Conservation (phyloP, 2,888 invertebrate genomes). For the Darwinula stevensoni region DNA sequence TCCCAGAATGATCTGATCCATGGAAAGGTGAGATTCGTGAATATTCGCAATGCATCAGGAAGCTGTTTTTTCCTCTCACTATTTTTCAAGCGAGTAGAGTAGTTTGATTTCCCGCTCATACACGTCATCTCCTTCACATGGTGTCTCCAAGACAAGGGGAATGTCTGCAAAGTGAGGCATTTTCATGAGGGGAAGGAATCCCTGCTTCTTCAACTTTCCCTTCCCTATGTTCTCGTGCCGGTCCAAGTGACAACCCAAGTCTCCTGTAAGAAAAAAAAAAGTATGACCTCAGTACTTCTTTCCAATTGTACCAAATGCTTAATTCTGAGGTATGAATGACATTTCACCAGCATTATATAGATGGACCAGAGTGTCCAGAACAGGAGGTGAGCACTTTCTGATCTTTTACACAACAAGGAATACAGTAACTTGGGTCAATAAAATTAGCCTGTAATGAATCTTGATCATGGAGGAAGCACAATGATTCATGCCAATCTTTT, state of each 20-base stretch:
- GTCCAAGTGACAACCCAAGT: constrained; percentile 17
- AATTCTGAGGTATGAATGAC: background rate
- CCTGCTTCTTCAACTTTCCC: constrained; percentile 17
- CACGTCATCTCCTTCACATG: constrained; percentile 9
- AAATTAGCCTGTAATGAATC: too few species aligned
- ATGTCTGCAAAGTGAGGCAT: constrained; percentile 14
- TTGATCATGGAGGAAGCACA: too few species aligned
- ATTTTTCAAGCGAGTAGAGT: constrained; percentile 6
- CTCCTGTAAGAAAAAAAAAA: constrained; percentile 12
- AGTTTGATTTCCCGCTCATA: constrained; percentile 10
- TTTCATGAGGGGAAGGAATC: constrained; percentile 17
- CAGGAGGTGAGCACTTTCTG: background rate
- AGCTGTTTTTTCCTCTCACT: too few species aligned
- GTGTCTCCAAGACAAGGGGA: constrained; percentile 11
- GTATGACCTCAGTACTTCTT: background rate
- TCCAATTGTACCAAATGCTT: background rate
- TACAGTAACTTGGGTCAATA: too few species aligned
- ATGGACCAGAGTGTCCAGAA: background rate
- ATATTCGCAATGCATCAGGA: too few species aligned
- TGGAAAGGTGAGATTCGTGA: too few species aligned
- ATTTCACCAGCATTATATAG: background rate
- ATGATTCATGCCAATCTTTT: too few species aligned
- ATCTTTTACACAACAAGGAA: too few species aligned
- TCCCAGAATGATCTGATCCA: too few species aligned
- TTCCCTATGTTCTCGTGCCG: constrained; percentile 20